Evolutionary conservation across 2,113 vertebrate species (phyloP).

Genomic region (Aspidoscelis tigris): DNA sequence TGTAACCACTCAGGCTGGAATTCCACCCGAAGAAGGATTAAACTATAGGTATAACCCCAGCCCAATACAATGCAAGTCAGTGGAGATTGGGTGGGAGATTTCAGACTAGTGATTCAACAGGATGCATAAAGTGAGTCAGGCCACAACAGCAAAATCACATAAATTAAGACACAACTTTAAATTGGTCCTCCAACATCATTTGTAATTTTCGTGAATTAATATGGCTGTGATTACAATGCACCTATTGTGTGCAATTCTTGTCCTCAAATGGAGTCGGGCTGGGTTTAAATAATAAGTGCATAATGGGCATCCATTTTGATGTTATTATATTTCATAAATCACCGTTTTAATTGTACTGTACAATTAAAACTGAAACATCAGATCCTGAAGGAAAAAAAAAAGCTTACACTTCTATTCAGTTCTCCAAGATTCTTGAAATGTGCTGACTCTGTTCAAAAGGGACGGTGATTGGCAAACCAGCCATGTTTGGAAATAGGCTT

Average conservation of each 20-base stretch:
- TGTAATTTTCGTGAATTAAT: slow-evolving; percentile 3
- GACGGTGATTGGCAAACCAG: too few species aligned
- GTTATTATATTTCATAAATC: background rate
- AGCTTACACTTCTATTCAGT: background rate
- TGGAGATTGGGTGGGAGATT: too few species aligned
- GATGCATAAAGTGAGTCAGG: too few species aligned
- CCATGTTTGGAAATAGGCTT: too few species aligned
- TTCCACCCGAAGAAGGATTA: too few species aligned
- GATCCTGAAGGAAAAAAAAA: background rate
- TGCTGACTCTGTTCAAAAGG: background rate
- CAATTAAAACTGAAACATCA: background rate
- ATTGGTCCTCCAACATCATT: background rate
- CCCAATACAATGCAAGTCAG: too few species aligned
- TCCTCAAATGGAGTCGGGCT: background rate
- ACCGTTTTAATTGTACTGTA: background rate
- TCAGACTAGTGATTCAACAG: too few species aligned
- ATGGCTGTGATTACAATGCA: background rate
- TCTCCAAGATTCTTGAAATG: background rate
- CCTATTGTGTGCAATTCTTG: background rate
- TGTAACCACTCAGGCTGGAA: too few species aligned
- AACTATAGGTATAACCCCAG: too few species aligned
- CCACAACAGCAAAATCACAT: too few species aligned
- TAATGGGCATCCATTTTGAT: background rate
- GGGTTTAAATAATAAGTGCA: too few species aligned
- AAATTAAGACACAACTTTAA: background rate